phyloP scores from a whole-genome alignment of 1,140 invertebrate species.

The Drosophila sp. region DNA sequence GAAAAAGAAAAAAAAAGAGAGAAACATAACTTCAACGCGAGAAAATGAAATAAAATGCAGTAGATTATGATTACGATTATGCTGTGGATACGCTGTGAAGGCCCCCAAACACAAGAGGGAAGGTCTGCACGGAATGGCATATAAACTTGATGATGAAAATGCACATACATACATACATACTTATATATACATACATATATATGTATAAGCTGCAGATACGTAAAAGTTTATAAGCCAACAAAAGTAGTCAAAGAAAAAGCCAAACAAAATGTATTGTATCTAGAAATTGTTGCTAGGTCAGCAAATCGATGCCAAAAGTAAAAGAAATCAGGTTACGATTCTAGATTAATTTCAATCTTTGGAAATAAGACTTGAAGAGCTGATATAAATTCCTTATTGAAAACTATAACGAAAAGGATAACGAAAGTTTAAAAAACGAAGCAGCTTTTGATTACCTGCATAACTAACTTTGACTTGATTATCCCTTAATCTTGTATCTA shows the following conservation, averaged over 20 bases:
- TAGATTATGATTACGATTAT: conserved; percentile 82
- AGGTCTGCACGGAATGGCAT: conserved; percentile 5
- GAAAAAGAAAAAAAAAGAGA: conserved; percentile 33
- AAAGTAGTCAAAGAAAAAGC: background rate
- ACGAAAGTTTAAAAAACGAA: too few species aligned
- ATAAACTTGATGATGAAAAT: conserved; percentile 49
- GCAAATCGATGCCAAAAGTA: too few species aligned
- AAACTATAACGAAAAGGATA: too few species aligned
- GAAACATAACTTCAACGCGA: conserved; percentile 54
- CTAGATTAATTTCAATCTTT: too few species aligned
- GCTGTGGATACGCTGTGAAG: conserved; percentile 23
- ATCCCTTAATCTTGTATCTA: too few species aligned
- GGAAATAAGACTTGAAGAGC: too few species aligned
- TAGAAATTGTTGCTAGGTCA: too few species aligned
- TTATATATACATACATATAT: conserved; percentile 9
- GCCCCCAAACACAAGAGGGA: background rate
- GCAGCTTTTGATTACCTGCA: too few species aligned
- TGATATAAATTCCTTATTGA: too few species aligned
- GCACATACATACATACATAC: conserved; percentile 16
- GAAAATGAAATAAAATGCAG: conserved; percentile 82
- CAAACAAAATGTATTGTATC: background rate
- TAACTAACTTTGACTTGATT: too few species aligned
- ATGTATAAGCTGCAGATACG: background rate
- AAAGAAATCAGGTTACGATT: too few species aligned
- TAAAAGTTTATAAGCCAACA: background rate